Evolutionary conservation across 2,888 invertebrate species (phyloP).

Genomic region (Dyspetes luteomarginatus): DNA sequence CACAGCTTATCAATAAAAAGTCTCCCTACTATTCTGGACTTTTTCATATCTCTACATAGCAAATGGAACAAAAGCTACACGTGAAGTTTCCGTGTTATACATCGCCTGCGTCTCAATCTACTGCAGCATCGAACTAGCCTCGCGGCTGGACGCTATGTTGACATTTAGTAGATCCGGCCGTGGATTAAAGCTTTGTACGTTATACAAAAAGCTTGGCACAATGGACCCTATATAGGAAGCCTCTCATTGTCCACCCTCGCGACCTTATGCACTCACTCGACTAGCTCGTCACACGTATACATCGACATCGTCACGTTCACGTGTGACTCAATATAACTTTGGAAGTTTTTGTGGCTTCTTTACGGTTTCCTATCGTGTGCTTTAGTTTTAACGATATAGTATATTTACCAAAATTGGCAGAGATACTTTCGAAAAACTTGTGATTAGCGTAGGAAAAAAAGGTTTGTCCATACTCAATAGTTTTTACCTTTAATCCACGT

Average conservation of each 20-base stretch:
- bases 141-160: conserved; percentile 77
- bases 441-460: no score
- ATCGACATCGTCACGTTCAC: conserved; percentile 56
- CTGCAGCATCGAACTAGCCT: conserved; percentile 19
- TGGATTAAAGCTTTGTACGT: conserved; percentile 82
- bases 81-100: conserved; percentile 7
- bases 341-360: conserved; percentile 70
- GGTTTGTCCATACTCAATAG: no score
- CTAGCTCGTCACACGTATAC: conserved; percentile 52
- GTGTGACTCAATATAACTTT: conserved; percentile 75
- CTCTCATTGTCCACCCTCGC: conserved; percentile 73
- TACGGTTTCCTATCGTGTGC: neutral
- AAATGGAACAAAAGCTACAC: conserved; percentile 17
- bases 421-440: no score
- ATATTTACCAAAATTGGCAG: no score
- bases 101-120: conserved; percentile 20
- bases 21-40: no score
- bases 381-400: no score
- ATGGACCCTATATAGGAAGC: conserved; percentile 68
- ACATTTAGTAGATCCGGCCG: conserved; percentile 82
- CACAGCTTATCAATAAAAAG: no score
- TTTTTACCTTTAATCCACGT: no score
- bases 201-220: conserved; percentile 77
- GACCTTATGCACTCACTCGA: conserved; percentile 71
- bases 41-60: no score